Percentiles rank a stretch among this genome's conserved stretches.
Evolutionary conservation across 2,888 invertebrate genomes (phyloP).

Genomic region (Tortricodes alternella): DNA sequence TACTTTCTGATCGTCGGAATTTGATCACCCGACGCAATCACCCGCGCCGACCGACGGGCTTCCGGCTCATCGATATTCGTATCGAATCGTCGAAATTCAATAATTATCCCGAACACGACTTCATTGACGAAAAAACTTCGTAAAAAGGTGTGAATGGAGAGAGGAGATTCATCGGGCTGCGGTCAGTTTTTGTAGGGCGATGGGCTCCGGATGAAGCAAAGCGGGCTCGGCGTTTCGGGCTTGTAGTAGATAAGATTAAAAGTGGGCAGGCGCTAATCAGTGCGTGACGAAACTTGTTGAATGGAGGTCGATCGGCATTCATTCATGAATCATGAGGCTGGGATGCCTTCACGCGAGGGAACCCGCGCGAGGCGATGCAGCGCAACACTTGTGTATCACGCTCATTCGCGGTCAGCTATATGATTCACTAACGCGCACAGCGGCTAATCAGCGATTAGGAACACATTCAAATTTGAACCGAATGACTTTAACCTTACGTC

Average conservation of each 20-base stretch:
- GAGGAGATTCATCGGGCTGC: constrained; percentile 61
- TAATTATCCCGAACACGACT: constrained; percentile 82
- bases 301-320: constrained; percentile 67
- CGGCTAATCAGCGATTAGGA: no score
- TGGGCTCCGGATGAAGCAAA: constrained; percentile 45
- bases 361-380: constrained; percentile 34
- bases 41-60: constrained; percentile 73
- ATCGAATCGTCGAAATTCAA: constrained; percentile 81
- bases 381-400: constrained; percentile 39
- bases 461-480: no score
- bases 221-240: constrained; percentile 57
- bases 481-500: no score
- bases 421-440: no score
- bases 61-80: constrained; percentile 82
- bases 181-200: constrained; percentile 66
- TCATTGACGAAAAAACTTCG: constrained; percentile 77
- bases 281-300: constrained; percentile 79
- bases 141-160: constrained; percentile 82
- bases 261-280: constrained; percentile 74
- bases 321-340: constrained; percentile 63
- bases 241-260: constrained; percentile 77
- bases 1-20: constrained; percentile 74
- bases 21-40: constrained; percentile 74
- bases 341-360: constrained; percentile 73
- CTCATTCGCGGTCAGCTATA: constrained; percentile 46